Evolutionary conservation across 2,888 invertebrate species (phyloP).

Genomic region (Netelia melanura): DNA sequence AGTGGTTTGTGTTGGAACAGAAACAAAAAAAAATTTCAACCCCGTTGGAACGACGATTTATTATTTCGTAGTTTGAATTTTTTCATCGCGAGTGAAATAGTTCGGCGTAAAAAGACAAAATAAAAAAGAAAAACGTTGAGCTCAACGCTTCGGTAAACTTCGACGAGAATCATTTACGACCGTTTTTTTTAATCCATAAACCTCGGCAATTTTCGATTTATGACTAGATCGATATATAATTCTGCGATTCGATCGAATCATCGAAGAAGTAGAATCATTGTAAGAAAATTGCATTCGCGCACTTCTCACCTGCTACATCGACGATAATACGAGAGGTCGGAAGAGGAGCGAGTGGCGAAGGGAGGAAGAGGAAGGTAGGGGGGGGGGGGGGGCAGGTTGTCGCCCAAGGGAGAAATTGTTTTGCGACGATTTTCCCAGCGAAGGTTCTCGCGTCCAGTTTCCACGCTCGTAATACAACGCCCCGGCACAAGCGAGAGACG

Average conservation of each 20-base stretch:
- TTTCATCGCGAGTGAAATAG: no score
- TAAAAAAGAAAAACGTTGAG: no score
- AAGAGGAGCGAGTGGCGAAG: neutral
- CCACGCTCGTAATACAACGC: neutral
- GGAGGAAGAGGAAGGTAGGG: neutral
- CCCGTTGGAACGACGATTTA: no score
- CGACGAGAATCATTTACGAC: neutral
- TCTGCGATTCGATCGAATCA: slow-evolving; percentile 39
- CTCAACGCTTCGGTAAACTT: neutral
- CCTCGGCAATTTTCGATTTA: neutral
- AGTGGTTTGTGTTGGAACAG: no score
- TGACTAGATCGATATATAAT: neutral
- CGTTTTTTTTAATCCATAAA: neutral
- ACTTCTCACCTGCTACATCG: slow-evolving; percentile 21
- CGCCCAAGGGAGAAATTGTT: slow-evolving; percentile 43
- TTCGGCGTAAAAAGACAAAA: no score
- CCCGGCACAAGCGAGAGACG: neutral
- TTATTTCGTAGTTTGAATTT: no score
- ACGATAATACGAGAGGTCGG: neutral
- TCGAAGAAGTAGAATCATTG: neutral
- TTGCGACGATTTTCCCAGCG: slow-evolving; percentile 55
- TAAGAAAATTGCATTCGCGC: slow-evolving; percentile 54
- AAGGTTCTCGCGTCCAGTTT: slow-evolving; percentile 40
- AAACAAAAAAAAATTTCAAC: no score
- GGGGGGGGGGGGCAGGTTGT: neutral